These are phyloP conservation scores for Syngnathus rostellatus DNA, from an alignment of 2,797 vertebrate species.

Conservation along the genomic window DNA sequence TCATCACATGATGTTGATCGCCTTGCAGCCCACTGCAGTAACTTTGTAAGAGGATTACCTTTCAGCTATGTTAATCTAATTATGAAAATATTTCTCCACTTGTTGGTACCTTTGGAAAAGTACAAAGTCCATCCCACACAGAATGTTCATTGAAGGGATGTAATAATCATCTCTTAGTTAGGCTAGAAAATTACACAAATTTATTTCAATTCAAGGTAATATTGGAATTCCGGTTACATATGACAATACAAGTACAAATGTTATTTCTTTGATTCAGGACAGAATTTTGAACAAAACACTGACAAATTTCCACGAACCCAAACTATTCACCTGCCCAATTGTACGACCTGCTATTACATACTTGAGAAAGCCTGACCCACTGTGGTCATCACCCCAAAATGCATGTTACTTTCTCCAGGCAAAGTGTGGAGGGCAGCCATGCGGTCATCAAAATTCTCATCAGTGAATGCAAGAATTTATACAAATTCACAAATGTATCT, in stretches of 20 bases:
- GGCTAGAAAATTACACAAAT: not conserved
- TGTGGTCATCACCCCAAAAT: constrained; percentile 37
- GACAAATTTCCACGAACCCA: not conserved
- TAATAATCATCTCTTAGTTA: not conserved
- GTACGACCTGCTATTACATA: not conserved
- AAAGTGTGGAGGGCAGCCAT: not conserved
- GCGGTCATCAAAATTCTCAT: not conserved
- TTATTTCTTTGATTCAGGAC: not conserved
- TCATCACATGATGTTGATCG: constrained; percentile 52
- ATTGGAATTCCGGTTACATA: not conserved
- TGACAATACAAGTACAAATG: not conserved
- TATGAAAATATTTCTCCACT: constrained; percentile 38
- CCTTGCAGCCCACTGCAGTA: constrained; percentile 31
- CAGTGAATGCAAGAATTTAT: not conserved
- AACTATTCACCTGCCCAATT: not conserved
- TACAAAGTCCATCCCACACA: not conserved
- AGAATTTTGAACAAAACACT: not conserved
- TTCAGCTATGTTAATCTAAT: constrained; percentile 67
- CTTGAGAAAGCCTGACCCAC: constrained; percentile 45
- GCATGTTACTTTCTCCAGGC: not conserved
- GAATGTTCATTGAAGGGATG: not conserved
- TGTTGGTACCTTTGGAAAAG: constrained; percentile 13
- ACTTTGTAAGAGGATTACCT: constrained; percentile 66
- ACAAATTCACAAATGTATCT: not conserved
- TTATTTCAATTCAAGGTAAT: not conserved